Base-by-base conservation (phyloP, 2,797 vertebrate genomes). In the Serranus cabrilla region DNA sequence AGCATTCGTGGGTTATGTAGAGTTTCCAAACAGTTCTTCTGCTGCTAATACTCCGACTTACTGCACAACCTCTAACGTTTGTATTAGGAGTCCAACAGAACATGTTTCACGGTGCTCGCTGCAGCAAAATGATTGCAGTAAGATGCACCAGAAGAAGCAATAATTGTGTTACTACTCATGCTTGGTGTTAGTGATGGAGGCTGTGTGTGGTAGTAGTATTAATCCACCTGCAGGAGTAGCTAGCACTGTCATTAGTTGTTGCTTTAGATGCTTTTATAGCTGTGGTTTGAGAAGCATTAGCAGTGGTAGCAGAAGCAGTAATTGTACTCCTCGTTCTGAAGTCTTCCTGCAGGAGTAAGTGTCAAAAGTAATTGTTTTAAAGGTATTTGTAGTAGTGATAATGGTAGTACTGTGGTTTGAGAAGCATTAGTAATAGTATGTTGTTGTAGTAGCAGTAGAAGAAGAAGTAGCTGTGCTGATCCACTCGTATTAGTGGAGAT, bases 1-100 rank as follows among this genome's bases (percentile, higher is more conserved):
- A 52, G 63, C 54, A 18, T 78, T 70, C 71, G 40, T 17, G 73
- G 71, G 52, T 51, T 25, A 70, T 54, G 76, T 50, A 31, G 50
- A 43, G 52, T 58, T 64, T 72, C 50, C 27, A 1, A 78, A 61
- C 64, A 1, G 55, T 55, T 74, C 47, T 47, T 74, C 39, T 62
- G 47, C 66, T 14, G 61, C 27, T 16, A 17, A 14, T 4, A 40
- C 56, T 13, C 71, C 12, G 45, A 25, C 46, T 46, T 13, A 37
- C 11, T 31, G 20, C 42, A 27, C 2, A 20, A 5, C 27, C 2
- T 45, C 0, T 18, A 14, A 13, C 37, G 39, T 37, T 58, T 34
- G 47, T 21, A 11, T 31, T 11, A 18, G 39, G 2, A 5, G 18
- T 27, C 16, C 39, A 31, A 13, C 31, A 4, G 10, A 5, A 3